Conservation (phyloP, 2,797 vertebrate genomes). For the Sandelia bainsii region DNA sequence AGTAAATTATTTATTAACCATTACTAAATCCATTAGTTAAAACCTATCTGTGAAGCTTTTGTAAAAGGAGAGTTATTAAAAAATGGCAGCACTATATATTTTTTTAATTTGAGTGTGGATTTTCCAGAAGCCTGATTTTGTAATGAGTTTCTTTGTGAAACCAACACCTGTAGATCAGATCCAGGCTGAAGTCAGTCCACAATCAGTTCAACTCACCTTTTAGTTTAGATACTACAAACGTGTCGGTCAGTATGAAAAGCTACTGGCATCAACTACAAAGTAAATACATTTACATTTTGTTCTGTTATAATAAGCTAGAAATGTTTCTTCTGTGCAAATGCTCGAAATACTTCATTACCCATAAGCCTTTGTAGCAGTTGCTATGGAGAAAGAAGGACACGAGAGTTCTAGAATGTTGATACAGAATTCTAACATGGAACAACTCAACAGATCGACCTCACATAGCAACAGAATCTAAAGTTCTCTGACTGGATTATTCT, state of each 20-base stretch:
- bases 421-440: background rate
- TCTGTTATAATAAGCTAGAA: background rate
- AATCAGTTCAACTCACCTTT: constrained; percentile 40
- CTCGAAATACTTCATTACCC: constrained; percentile 13
- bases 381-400: background rate
- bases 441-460: background rate
- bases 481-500: constrained; percentile 1
- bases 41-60: background rate
- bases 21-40: background rate
- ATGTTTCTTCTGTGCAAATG: background rate
- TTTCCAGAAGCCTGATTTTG: background rate
- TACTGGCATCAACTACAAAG: too few relatives aligned
- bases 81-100: background rate
- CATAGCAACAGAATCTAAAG: background rate
- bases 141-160: constrained; percentile 57
- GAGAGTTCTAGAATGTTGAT: background rate
- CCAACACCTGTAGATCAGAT: constrained; percentile 38
- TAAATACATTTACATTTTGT: too few relatives aligned
- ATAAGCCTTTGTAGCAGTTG: constrained; percentile 8
- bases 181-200: constrained; percentile 50
- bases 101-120: background rate
- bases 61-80: background rate
- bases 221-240: background rate
- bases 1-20: background rate
- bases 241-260: background rate